A percentile compares a stretch with the other conserved stretches of the same genome.
phyloP scores from a whole-genome alignment of 2,888 invertebrate species.

The Mycalesis mineus region DNA sequence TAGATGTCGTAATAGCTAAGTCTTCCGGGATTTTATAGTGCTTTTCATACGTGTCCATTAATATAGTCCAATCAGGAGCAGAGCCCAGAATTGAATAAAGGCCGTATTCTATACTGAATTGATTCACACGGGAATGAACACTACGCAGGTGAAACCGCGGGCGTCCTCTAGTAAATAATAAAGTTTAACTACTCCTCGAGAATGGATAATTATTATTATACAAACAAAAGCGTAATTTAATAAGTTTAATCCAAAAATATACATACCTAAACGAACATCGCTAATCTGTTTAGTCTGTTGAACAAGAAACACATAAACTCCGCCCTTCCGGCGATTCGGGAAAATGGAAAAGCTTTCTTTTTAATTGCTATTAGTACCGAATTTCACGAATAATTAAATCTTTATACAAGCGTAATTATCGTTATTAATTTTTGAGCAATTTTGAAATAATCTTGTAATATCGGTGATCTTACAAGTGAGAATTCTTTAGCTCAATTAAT shows the following conservation, averaged over 20 bases:
- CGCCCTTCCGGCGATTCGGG: conserved; percentile 19
- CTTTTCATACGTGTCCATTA: too few species aligned
- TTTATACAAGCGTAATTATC: not conserved
- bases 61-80: too few species aligned
- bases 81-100: too few species aligned
- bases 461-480: too few species aligned
- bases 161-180: too few species aligned
- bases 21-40: too few species aligned
- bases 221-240: not conserved
- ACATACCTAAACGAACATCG: not conserved
- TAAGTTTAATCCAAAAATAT: not conserved
- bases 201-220: not conserved
- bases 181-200: too few species aligned
- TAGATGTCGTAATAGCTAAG: too few species aligned
- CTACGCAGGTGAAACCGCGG: too few species aligned
- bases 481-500: too few species aligned
- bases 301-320: conserved; percentile 22
- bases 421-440: not conserved
- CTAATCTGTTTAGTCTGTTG: conserved; percentile 14
- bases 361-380: not conserved
- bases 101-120: too few species aligned
- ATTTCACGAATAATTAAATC: not conserved
- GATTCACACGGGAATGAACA: too few species aligned
- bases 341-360: conserved; percentile 18
- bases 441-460: not conserved